phyloP scores from a whole-genome alignment of 2,113 vertebrate species.

The Nesospiza acunhae region DNA sequence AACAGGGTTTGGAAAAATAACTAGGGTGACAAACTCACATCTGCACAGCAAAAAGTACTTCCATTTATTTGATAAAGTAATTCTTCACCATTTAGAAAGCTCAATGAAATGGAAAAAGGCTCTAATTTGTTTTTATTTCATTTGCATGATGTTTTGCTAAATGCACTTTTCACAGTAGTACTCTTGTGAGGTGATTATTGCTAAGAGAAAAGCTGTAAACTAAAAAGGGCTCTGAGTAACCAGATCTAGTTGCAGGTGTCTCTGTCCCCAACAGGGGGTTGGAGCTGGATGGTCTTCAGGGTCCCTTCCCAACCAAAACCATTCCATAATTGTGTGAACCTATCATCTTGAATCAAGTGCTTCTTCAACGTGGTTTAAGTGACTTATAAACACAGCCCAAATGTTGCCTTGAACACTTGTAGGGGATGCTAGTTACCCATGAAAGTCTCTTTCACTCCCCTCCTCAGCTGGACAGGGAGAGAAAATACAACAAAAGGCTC shows the following conservation, averaged over 20 bases:
- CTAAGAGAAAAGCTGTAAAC: background rate
- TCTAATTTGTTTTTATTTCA: background rate
- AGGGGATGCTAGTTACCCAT: no score
- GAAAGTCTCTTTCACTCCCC: background rate
- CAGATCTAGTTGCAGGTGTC: background rate
- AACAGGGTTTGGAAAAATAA: background rate
- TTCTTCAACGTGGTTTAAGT: background rate
- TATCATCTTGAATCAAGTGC: background rate
- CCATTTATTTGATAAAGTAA: background rate
- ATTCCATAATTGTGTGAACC: background rate
- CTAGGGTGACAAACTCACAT: background rate
- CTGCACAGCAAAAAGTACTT: background rate
- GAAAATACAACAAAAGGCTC: background rate
- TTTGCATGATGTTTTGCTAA: background rate
- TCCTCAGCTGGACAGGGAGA: background rate
- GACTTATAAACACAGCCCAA: background rate
- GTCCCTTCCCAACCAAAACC: background rate
- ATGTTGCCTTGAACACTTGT: background rate
- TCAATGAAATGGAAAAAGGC: background rate
- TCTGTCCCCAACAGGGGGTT: accelerated
- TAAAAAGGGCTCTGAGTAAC: background rate
- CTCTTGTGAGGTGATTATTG: background rate
- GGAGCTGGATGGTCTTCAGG: background rate
- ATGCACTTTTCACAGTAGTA: background rate
- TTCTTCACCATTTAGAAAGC: background rate